Evolutionary conservation across 2,113 vertebrate genomes (phyloP).

Genomic region (Oplegnathus fasciatus): DNA sequence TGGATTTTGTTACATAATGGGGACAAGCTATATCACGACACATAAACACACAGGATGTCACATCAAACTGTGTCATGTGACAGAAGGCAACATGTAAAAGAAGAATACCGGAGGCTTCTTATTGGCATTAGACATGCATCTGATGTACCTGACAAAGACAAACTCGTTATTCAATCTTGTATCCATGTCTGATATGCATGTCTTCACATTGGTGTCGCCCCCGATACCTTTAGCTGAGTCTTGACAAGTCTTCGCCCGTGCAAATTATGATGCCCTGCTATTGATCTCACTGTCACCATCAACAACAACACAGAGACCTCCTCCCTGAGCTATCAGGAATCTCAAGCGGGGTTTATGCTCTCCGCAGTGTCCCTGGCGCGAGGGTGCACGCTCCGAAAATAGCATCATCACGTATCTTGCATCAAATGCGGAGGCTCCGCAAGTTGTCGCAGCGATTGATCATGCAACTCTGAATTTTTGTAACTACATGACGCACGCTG

Average conservation of each 20-base stretch:
- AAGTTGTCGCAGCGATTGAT: too few relatives aligned
- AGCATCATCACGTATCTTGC: too few relatives aligned
- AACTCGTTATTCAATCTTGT: slow-evolving; percentile 10
- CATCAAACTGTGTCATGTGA: slow-evolving; percentile 1
- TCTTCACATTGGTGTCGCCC: not conserved
- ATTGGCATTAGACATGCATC: not conserved
- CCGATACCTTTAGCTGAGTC: slow-evolving; percentile 1
- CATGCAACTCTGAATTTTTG: too few relatives aligned
- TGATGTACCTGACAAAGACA: not conserved
- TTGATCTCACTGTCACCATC: slow-evolving; percentile 22
- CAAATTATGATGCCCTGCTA: slow-evolving; percentile 1
- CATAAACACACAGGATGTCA: slow-evolving; percentile 1
- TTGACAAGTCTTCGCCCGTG: not conserved
- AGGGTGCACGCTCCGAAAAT: too few relatives aligned
- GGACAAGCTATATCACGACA: slow-evolving; percentile 4
- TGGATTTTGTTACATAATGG: slow-evolving; percentile 47
- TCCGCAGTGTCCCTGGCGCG: too few relatives aligned
- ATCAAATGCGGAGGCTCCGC: too few relatives aligned
- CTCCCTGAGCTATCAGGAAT: not conserved
- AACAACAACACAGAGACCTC: not conserved
- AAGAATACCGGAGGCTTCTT: not conserved
- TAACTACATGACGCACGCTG: too few relatives aligned
- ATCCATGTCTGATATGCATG: not conserved
- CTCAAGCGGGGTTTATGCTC: not conserved
- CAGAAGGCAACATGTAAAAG: not conserved